These are phyloP conservation scores for Ptychadena robeensis DNA, from an alignment of 2,797 vertebrate species.

Conservation along the genomic window DNA sequence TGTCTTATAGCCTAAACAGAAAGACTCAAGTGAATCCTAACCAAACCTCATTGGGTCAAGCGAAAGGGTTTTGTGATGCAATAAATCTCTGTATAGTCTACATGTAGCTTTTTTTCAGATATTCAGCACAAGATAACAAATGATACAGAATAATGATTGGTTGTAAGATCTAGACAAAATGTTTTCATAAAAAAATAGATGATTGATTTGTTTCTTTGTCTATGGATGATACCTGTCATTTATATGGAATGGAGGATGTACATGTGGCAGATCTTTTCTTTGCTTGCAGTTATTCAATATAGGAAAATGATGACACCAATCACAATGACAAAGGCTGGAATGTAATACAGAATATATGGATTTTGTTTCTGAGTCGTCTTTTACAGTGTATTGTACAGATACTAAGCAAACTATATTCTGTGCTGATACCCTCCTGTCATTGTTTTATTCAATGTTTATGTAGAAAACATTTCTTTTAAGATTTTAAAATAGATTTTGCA, in stretches of 20 bases:
- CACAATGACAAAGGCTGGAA: neutral
- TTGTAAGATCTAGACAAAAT: slow-evolving; percentile 8
- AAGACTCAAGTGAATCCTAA: no score
- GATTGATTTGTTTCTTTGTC: slow-evolving; percentile 9
- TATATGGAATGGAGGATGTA: neutral
- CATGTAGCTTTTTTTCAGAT: neutral
- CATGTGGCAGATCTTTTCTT: neutral
- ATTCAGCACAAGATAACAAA: neutral
- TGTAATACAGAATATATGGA: neutral
- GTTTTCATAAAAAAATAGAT: slow-evolving; percentile 14
- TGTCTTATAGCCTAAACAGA: no score
- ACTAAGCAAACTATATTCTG: neutral
- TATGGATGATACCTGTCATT: neutral
- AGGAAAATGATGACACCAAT: neutral
- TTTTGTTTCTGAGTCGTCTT: neutral
- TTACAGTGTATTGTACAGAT: neutral
- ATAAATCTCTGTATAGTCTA: neutral
- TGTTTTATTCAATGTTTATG: neutral
- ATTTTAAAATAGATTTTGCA: neutral
- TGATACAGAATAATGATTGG: neutral
- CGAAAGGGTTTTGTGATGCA: neutral
- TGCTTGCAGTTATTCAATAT: neutral
- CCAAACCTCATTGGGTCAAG: no score
- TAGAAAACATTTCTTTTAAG: neutral
- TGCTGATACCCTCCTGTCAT: neutral